Percentiles rank a stretch among this genome's conserved stretches.
These are phyloP conservation scores for Colostygia pectinataria DNA, from an alignment of 2,888 invertebrate species.

Conservation along the genomic window DNA sequence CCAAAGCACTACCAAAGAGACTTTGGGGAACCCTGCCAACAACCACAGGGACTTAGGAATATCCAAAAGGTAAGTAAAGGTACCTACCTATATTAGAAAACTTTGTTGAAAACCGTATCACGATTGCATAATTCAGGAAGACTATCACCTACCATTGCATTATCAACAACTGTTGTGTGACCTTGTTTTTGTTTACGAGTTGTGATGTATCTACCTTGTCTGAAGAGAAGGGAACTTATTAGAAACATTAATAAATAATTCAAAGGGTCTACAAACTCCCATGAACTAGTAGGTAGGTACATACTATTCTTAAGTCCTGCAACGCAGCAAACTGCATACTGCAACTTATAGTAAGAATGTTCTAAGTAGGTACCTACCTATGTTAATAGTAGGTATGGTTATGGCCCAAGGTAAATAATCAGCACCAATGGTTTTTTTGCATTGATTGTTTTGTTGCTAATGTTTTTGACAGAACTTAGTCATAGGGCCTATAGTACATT, in stretches of 20 bases:
- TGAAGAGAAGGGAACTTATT: constrained; percentile 43
- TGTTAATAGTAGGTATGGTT: too few species aligned
- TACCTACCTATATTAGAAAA: too few species aligned
- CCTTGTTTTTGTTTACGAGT: constrained; percentile 72
- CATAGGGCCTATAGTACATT: too few species aligned
- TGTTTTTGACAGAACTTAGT: too few species aligned
- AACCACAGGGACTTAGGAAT: constrained; percentile 62
- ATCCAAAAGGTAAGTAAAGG: constrained; percentile 65
- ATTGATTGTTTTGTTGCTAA: too few species aligned
- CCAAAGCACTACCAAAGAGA: constrained; percentile 65
- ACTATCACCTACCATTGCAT: not conserved
- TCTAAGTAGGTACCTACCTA: too few species aligned
- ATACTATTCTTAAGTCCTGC: too few species aligned
- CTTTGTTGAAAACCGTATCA: not conserved
- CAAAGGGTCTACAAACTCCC: constrained; percentile 32
- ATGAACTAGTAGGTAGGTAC: constrained; percentile 6
- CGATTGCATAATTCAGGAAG: constrained; percentile 1
- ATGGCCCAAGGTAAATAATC: too few species aligned
- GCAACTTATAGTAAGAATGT: too few species aligned
- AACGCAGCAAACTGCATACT: too few species aligned
- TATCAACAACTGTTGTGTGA: constrained; percentile 41
- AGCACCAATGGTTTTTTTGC: too few species aligned
- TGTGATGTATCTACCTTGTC: constrained; percentile 38
- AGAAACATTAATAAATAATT: constrained; percentile 35
- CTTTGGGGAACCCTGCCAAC: constrained; percentile 57